Evolutionary conservation across 1,140 invertebrate genomes (phyloP), one percentile per base, ranked within the genome.

Genomic region (Delia radicum): DNA sequence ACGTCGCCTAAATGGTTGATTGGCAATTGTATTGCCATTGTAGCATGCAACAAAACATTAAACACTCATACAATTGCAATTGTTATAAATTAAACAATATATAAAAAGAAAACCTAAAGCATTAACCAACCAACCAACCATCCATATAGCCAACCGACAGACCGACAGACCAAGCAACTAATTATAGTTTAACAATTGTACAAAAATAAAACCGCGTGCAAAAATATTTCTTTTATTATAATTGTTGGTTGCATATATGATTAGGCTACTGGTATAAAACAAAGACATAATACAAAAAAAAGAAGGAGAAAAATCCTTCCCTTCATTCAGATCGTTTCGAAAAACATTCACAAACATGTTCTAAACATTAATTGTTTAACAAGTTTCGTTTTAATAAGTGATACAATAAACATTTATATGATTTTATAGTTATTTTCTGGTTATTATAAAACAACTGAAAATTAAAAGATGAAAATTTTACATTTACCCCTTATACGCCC

Each of bases 11-110:
- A 75, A 67, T 55, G 74, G 62, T 75, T 75, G 74, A 75, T 67
- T 62, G 74, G 26, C 74, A 69, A 67, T 75, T 75, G 74, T 75
- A 63, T 18, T 67, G 67, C 62, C 62, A 75, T 10, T 69, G 74
- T 63, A 8, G 74, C 74, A 75, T 75, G 74, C 74, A 69, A 75
- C 29, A 21, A 29, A 62, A 61, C 28, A 74, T 61, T 26, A 42
- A 42, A 29, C 27, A 74, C 48, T 18, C 33, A 63, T 33, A 65
- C 73, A 12, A 62, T 37, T 31, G 37, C 61, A 74, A 74, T 42
- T 21, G 31, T n/a, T n/a, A n/a, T 24, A 55, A 33, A 74, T 28
- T 33, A 33, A 10, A 74, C 24, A 63, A 63, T 33, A 63, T 33
- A 74, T 18, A 63, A 1, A 62, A 63, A 2, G 6, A 74, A 74